Evolutionary conservation across 2,113 vertebrate species (phyloP).

Genomic region (Albula glossodonta): DNA sequence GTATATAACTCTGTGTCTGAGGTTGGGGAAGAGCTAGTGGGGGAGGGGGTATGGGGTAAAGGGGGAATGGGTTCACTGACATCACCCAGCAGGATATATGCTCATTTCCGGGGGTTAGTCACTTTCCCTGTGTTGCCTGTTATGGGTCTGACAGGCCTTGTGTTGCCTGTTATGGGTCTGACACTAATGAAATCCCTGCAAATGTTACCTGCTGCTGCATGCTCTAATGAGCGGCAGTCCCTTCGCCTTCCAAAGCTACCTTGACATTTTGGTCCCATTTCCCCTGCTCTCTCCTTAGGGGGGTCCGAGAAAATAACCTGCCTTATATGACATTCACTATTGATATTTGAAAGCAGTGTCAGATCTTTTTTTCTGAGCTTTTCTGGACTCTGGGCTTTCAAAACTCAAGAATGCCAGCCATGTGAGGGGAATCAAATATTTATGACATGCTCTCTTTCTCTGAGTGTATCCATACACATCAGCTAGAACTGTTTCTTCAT

Average conservation of each 20-base stretch:
- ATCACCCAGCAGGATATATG: no score
- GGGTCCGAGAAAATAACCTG: conserved; percentile 44
- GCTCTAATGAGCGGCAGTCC: conserved; percentile 50
- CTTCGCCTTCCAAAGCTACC: conserved; percentile 53
- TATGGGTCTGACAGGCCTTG: neutral
- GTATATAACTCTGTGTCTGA: no score
- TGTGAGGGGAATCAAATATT: conserved; percentile 42
- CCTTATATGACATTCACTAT: conserved; percentile 49
- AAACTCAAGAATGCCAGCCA: conserved; percentile 31
- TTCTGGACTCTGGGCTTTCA: conserved; percentile 1
- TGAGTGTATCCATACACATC: neutral
- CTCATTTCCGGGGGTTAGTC: conserved; percentile 42
- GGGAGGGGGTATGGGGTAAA: neutral
- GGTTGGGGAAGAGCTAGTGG: no score
- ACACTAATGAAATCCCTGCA: conserved; percentile 55
- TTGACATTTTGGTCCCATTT: conserved; percentile 64
- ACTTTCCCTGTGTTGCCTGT: conserved; percentile 15
- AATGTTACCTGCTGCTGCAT: conserved; percentile 56
- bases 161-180: conserved; percentile 31
- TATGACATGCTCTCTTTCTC: conserved; percentile 21
- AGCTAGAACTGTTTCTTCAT: conserved; percentile 1
- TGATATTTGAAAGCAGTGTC: conserved; percentile 36
- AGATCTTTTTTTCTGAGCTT: conserved; percentile 21
- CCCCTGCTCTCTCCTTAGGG: conserved; percentile 49
- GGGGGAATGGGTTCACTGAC: neutral